Percentiles rank a stretch among this genome's conserved stretches.
Evolutionary conservation across 2,888 invertebrate genomes (phyloP).

Genomic region (Iphiclides podalirius): DNA sequence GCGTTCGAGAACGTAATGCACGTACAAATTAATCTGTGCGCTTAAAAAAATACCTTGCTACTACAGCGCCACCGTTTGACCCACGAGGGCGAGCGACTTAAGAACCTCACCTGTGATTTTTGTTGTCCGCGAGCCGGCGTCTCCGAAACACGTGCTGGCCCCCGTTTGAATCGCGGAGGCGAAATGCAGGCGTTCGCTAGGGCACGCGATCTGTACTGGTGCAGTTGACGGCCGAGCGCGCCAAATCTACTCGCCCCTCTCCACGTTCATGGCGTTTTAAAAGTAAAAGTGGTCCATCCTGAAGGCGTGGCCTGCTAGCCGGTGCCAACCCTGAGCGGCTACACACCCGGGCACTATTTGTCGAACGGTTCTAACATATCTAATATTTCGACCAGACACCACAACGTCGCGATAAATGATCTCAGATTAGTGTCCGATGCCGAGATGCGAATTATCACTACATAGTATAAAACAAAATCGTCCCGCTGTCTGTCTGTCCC

Average conservation of each 20-base stretch:
- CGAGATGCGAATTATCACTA: too few relatives aligned
- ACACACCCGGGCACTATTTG: background rate
- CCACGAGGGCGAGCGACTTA: conserved; percentile 5
- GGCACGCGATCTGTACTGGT: conserved; percentile 45
- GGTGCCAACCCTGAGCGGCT: conserved; percentile 50
- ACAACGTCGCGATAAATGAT: too few relatives aligned
- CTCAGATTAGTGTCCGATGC: too few relatives aligned
- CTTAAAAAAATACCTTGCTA: too few relatives aligned
- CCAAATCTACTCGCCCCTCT: conserved; percentile 34
- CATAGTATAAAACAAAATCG: too few relatives aligned
- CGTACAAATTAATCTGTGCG: too few relatives aligned
- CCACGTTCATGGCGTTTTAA: conserved; percentile 40
- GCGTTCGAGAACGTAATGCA: too few relatives aligned
- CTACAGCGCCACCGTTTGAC: conserved; percentile 1
- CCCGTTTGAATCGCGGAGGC: conserved; percentile 38
- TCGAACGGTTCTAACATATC: background rate
- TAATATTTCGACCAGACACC: too few relatives aligned
- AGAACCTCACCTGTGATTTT: conserved; percentile 21
- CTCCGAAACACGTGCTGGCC: conserved; percentile 37
- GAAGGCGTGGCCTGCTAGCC: conserved; percentile 52
- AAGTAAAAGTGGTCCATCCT: conserved; percentile 75
- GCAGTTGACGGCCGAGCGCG: conserved; percentile 29
- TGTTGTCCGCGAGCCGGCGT: conserved; percentile 31
- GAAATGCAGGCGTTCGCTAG: conserved; percentile 35
- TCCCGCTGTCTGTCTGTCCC: too few relatives aligned